Evolutionary conservation across 2,797 vertebrate species (phyloP).

Genomic region (Phrynocephalus forsythii): DNA sequence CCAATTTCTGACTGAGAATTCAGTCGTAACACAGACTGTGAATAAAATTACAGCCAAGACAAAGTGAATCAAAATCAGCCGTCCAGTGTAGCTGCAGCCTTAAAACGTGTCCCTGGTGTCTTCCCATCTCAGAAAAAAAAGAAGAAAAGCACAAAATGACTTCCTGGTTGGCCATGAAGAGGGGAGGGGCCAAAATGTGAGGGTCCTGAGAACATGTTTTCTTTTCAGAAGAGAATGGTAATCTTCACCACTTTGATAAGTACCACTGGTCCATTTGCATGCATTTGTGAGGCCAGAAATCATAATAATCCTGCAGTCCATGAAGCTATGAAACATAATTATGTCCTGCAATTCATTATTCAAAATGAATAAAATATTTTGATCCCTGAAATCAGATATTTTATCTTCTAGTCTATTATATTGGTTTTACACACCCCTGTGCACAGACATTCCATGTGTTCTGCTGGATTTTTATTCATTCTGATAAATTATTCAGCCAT

Average conservation of each 20-base stretch:
- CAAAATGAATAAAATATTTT: constrained; percentile 51
- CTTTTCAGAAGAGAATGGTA: neutral
- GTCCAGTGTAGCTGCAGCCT: too few relatives aligned
- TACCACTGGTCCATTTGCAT: neutral
- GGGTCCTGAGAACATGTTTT: neutral
- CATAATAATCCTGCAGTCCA: neutral
- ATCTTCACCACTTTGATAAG: neutral
- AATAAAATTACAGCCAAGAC: too few relatives aligned
- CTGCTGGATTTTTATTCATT: neutral
- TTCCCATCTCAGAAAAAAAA: too few relatives aligned
- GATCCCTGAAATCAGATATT: constrained; percentile 50
- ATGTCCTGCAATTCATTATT: constrained; percentile 12
- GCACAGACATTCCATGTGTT: constrained; percentile 34
- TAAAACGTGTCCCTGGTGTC: too few relatives aligned
- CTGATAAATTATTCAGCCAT: constrained; percentile 57
- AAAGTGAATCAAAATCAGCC: too few relatives aligned
- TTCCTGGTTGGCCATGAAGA: too few relatives aligned
- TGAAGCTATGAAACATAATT: neutral
- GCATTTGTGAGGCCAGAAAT: neutral
- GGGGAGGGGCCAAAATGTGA: too few relatives aligned
- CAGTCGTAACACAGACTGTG: too few relatives aligned
- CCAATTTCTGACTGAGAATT: too few relatives aligned
- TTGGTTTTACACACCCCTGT: neutral
- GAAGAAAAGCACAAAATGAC: too few relatives aligned
- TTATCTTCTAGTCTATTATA: neutral